A percentile compares a stretch with the other conserved stretches of the same genome.
Conservation (phyloP, 2,888 invertebrate species). For the Bunonema sp. region DNA sequence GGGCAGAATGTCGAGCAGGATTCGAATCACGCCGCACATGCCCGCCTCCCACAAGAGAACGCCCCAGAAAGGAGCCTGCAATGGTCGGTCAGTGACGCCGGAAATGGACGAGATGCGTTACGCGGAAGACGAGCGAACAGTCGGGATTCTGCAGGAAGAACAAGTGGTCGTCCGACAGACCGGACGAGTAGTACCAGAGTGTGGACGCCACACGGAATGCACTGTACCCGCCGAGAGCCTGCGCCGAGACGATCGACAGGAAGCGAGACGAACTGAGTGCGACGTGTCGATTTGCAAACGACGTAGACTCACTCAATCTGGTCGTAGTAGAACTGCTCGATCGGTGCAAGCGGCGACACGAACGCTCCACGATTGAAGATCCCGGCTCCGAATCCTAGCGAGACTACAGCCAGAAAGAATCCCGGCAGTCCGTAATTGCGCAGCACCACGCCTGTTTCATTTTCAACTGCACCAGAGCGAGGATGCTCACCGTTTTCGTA, state of each 20-base stretch:
- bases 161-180: conserved; percentile 20
- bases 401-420: conserved; percentile 24
- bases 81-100: background rate
- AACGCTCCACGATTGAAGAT: conserved; percentile 28
- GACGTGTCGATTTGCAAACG: conserved; percentile 1
- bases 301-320: conserved; percentile 8
- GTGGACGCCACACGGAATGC: conserved; percentile 25
- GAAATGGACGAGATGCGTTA: too few relatives aligned
- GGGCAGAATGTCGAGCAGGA: too few relatives aligned
- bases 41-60: too few relatives aligned
- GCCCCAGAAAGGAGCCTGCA: too few relatives aligned
- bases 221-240: conserved; percentile 24
- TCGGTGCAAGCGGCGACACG: conserved; percentile 21
- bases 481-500: conserved; percentile 31
- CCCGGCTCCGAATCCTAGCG: conserved; percentile 17
- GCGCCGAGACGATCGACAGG: conserved; percentile 18
- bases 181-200: conserved; percentile 29
- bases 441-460: conserved; percentile 20
- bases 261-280: conserved; percentile 18
- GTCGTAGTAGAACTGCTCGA: conserved; percentile 18
- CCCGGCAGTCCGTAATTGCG: conserved; percentile 29
- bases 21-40: too few relatives aligned
- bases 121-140: too few relatives aligned
- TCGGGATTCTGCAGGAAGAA: too few relatives aligned
- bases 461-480: background rate